Conservation (phyloP, 1,140 invertebrate species). For the Calephelis nemesis region DNA sequence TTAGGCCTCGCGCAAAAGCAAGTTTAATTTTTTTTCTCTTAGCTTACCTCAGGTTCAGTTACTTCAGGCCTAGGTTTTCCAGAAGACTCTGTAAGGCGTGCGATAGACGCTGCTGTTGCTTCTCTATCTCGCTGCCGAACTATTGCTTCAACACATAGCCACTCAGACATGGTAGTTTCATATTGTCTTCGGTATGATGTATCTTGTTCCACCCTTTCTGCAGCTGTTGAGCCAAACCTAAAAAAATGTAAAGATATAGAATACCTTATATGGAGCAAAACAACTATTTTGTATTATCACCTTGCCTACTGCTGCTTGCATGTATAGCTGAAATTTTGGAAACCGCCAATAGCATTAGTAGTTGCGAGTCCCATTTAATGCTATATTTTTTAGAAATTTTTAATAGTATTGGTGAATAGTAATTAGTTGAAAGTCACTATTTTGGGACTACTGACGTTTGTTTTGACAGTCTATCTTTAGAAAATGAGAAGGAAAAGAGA, state of each 20-base stretch:
- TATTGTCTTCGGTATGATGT: constrained; percentile 85
- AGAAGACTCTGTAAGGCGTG: constrained; percentile 80
- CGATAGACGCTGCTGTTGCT: constrained; percentile 82
- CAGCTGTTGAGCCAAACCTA: constrained; percentile 85
- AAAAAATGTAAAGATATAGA: background rate
- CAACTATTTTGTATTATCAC: too few species aligned
- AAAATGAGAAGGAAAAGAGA: background rate
- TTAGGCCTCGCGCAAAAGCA: too few species aligned
- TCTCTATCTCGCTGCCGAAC: constrained; percentile 91
- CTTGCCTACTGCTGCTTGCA: too few species aligned
- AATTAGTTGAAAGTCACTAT: too few species aligned
- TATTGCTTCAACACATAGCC: constrained; percentile 95
- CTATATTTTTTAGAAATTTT: too few species aligned
- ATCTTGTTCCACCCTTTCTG: constrained; percentile 86
- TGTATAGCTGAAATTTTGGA: too few species aligned
- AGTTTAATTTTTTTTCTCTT: too few species aligned
- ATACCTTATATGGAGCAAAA: too few species aligned
- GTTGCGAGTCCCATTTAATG: too few species aligned
- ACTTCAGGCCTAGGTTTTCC: constrained; percentile 45
- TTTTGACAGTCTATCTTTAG: background rate
- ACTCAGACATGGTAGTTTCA: constrained; percentile 95
- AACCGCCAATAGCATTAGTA: too few species aligned
- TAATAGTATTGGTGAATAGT: too few species aligned
- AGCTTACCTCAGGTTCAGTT: constrained; percentile 62
- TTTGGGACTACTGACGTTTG: too few species aligned